phyloP scores from a whole-genome alignment of 1,140 invertebrate species.

The Bilobella aurantiaca region DNA sequence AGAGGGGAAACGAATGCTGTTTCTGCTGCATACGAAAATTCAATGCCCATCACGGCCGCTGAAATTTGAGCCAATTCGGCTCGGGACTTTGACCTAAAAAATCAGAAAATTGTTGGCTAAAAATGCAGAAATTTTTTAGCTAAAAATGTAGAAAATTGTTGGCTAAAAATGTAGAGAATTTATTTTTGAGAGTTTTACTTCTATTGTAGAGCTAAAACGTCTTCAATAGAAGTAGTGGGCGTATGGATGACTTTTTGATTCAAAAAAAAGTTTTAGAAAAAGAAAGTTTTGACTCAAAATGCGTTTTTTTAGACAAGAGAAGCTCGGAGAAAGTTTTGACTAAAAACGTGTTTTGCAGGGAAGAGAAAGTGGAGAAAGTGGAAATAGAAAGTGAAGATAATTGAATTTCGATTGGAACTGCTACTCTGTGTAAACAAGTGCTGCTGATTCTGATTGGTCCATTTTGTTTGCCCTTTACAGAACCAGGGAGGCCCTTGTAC shows the following conservation, averaged over 20 bases:
- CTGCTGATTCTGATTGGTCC: background rate
- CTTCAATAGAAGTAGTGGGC: no score
- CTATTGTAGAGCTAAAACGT: no score
- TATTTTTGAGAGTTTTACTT: no score
- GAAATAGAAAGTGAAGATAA: background rate
- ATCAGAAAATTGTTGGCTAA: background rate
- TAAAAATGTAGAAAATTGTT: conserved; percentile 36
- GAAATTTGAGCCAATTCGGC: conserved; percentile 75
- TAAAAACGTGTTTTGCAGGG: no score
- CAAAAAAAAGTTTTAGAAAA: background rate
- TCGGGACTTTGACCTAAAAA: conserved; percentile 60
- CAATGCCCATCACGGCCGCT: conserved; percentile 86
- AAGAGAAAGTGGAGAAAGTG: no score
- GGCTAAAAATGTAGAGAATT: no score
- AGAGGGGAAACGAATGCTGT: conserved; percentile 94
- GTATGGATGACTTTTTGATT: no score
- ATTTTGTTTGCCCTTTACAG: no score
- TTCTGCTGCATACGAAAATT: conserved; percentile 93
- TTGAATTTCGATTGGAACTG: background rate
- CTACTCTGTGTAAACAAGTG: background rate
- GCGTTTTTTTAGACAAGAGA: background rate
- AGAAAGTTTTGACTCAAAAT: background rate
- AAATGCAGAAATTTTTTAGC: no score
- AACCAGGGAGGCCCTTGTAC: conserved; percentile 20
- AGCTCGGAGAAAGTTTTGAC: no score